Conservation (phyloP, 2,797 vertebrate genomes). For the Sebastes taczanowskii region DNA sequence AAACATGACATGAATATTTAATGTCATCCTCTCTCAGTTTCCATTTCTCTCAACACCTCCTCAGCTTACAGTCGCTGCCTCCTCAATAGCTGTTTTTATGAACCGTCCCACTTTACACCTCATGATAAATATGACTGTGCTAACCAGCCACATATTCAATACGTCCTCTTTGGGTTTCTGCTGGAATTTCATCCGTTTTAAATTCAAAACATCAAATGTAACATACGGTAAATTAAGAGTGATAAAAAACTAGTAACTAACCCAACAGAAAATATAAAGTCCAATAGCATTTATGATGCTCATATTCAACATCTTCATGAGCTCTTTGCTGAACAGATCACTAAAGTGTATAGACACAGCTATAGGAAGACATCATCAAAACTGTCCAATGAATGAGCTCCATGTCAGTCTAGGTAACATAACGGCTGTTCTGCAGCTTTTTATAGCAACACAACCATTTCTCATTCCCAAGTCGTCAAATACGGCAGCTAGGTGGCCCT, state of each 20-base stretch:
- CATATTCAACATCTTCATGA: background rate
- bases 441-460: too few relatives aligned
- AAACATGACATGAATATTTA: conserved; percentile 68
- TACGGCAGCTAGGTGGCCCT: too few relatives aligned
- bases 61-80: conserved; percentile 27
- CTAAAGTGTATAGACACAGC: background rate
- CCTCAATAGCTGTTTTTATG: background rate
- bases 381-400: background rate
- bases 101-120: conserved; percentile 15
- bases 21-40: conserved; percentile 35
- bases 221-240: background rate
- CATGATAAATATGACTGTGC: background rate
- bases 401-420: background rate
- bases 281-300: background rate
- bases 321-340: background rate
- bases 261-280: background rate
- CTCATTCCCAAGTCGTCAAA: too few relatives aligned
- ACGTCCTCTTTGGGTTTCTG: background rate
- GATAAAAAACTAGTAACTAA: background rate
- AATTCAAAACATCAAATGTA: background rate
- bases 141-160: background rate
- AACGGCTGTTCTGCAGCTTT: background rate
- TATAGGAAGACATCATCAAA: too few relatives aligned
- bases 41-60: conserved; percentile 32
- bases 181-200: background rate